phyloP scores from a whole-genome alignment of 2,888 invertebrate species.

The Phortica okadai region DNA sequence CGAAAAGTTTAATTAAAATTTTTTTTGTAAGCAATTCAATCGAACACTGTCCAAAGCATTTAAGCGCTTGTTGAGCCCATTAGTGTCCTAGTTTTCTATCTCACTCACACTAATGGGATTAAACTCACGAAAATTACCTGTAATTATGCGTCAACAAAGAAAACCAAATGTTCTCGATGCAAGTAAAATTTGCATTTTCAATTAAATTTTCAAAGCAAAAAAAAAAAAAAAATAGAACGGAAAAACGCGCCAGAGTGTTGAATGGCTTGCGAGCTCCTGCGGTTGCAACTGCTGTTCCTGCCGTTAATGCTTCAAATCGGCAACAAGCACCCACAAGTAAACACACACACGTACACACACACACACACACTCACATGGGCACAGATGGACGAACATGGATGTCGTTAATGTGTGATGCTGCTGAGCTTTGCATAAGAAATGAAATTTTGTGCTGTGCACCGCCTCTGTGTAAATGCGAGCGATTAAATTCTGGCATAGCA shows the following conservation, averaged over 20 bases:
- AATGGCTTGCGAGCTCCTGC: background rate
- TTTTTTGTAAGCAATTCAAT: background rate
- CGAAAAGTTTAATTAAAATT: too few species aligned
- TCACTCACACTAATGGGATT: background rate
- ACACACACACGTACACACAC: slow-evolving; percentile 19
- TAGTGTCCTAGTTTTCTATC: background rate
- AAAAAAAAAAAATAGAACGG: slow-evolving; percentile 27
- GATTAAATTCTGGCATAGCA: background rate
- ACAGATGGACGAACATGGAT: background rate
- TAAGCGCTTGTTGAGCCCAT: slow-evolving; percentile 11
- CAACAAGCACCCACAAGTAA: background rate
- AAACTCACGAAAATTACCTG: slow-evolving; percentile 32
- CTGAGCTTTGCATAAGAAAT: slow-evolving; percentile 14
- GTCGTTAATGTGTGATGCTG: background rate
- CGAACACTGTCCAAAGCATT: background rate
- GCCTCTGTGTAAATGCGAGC: background rate
- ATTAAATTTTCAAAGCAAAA: slow-evolving; percentile 51
- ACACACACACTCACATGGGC: background rate
- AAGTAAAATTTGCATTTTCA: slow-evolving; percentile 66
- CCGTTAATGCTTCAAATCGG: background rate
- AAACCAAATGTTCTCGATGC: slow-evolving; percentile 45
- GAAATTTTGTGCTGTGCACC: background rate
- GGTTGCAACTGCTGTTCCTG: background rate
- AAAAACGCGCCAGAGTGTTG: background rate
- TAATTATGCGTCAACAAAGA: slow-evolving; percentile 30